A percentile compares a stretch with the other conserved stretches of the same genome.
Conservation (phyloP, 2,888 invertebrate genomes). For the Pristionchus entomophagus region DNA sequence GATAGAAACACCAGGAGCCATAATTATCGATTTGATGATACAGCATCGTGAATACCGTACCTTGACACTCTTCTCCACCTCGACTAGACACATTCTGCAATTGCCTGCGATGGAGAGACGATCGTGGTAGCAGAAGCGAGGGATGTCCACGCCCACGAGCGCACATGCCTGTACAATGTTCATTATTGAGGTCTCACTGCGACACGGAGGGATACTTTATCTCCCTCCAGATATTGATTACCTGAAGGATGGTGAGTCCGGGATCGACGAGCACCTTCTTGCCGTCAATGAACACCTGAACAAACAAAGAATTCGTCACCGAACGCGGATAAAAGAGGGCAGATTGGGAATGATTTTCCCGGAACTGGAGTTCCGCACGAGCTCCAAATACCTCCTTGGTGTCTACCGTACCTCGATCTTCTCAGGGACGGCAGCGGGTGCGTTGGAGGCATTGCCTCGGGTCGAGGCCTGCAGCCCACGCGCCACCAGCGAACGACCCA, state of each 20-base stretch:
- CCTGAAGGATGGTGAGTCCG: conserved; percentile 96
- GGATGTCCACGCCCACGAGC: conserved; percentile 96
- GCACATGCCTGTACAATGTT: conserved; percentile 81
- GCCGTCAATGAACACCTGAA: conserved; percentile 92
- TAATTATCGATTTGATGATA: too few species aligned
- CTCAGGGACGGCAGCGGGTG: conserved; percentile 74
- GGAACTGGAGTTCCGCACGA: too few species aligned
- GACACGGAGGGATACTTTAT: background rate
- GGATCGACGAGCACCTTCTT: conserved; percentile 93
- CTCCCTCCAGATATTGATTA: conserved; percentile 76
- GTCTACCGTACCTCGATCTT: conserved; percentile 67
- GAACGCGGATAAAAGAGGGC: background rate
- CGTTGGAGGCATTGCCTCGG: conserved; percentile 44
- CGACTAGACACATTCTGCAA: conserved; percentile 99
- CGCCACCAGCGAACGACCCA: conserved; percentile 56
- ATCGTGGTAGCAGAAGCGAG: conserved; percentile 98
- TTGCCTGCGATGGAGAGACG: conserved; percentile 97
- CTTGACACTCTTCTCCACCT: conserved; percentile 97
- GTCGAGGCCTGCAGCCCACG: conserved; percentile 47
- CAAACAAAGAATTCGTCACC: background rate
- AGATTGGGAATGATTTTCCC: too few species aligned
- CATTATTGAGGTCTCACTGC: background rate
- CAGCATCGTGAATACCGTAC: too few species aligned
- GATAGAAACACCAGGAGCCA: too few species aligned
- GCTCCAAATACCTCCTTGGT: background rate